Conservation (phyloP, 2,888 invertebrate species). For the Heterodera filipjevi region DNA sequence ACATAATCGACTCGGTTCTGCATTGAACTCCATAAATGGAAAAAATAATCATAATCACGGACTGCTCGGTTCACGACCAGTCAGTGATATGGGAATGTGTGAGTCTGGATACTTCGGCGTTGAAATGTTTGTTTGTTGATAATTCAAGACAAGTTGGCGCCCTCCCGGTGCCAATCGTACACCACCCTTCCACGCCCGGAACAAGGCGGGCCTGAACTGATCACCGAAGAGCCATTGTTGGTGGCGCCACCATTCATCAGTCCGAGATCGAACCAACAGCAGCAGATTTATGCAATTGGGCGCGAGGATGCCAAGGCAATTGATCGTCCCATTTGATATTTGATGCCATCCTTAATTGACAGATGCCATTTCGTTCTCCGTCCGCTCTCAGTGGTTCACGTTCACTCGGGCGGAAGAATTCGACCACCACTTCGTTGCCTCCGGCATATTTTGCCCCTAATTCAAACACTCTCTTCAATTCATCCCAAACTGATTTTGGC, state of each 20-base stretch:
- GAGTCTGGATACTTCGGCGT: constrained; percentile 8
- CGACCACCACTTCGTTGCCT: constrained; percentile 13
- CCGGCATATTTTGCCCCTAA: not conserved
- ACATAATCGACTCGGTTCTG: constrained; percentile 31
- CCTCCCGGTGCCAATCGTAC: constrained; percentile 53
- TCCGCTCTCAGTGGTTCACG: constrained; percentile 19
- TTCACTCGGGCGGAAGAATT: constrained; percentile 22
- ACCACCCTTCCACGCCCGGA: constrained; percentile 53
- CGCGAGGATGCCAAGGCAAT: not conserved
- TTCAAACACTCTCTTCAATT: not conserved
- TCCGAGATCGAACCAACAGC: not conserved
- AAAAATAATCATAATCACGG: constrained; percentile 17
- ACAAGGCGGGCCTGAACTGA: constrained; percentile 33
- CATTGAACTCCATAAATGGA: constrained; percentile 1
- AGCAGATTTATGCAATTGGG: not conserved
- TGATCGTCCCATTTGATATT: not conserved
- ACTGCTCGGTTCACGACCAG: constrained; percentile 33
- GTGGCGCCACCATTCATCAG: not conserved
- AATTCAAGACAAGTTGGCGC: constrained; percentile 8
- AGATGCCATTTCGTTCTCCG: constrained; percentile 13
- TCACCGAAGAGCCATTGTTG: constrained; percentile 33
- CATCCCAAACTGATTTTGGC: constrained; percentile 14
- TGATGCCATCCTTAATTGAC: not conserved
- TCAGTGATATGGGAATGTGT: constrained; percentile 42
- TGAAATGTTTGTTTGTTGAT: not conserved